Percentiles rank a stretch among this genome's conserved stretches.
Conservation (phyloP, 2,113 vertebrate species). For the Serilophus lunatus region DNA sequence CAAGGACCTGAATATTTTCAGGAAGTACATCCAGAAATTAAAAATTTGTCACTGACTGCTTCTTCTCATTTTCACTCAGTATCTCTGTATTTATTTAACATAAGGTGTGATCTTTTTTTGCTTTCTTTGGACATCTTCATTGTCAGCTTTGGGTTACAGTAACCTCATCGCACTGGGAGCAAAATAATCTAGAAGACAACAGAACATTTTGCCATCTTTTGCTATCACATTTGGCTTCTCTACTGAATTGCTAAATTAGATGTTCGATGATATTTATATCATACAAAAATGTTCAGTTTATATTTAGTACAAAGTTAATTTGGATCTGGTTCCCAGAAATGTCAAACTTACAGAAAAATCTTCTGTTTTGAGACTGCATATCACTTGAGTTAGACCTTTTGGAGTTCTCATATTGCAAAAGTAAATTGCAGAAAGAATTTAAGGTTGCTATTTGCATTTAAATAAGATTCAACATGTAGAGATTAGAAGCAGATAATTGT, state of each 20-base stretch:
- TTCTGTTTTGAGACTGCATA: not conserved
- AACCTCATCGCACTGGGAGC: not conserved
- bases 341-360: not conserved
- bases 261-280: conserved; percentile 7
- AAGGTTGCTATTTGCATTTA: conserved; percentile 48
- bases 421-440: not conserved
- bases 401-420: not conserved
- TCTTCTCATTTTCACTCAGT: not conserved
- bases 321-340: not conserved
- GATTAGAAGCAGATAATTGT: not conserved
- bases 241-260: not conserved
- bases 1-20: not conserved
- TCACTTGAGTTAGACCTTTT: not conserved
- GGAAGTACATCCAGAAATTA: not conserved
- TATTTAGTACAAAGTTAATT: not conserved
- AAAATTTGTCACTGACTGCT: not conserved
- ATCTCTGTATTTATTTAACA: not conserved
- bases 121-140: not conserved
- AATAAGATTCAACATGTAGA: not conserved
- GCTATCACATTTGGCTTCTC: not conserved
- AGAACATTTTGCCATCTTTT: not conserved
- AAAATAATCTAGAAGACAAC: not conserved
- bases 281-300: not conserved
- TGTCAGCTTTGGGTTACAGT: not conserved
- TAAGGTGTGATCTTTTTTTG: not conserved